Conservation (phyloP, 2,888 invertebrate species). For the Diogma glabrata region DNA sequence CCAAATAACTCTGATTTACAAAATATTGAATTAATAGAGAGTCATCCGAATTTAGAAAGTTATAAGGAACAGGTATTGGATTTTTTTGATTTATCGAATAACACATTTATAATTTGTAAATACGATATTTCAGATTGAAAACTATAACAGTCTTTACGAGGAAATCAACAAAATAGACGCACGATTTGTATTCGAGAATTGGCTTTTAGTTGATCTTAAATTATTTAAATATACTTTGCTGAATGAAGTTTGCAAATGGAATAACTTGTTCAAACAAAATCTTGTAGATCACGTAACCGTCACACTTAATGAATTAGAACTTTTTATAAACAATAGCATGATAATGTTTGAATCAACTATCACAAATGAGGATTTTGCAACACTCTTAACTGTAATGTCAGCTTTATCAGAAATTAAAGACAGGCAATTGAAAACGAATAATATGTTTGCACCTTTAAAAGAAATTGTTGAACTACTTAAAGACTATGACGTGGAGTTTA, state of each 20-base stretch:
- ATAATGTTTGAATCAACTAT: slow-evolving; percentile 59
- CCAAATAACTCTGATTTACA: slow-evolving; percentile 55
- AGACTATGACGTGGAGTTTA: slow-evolving; percentile 64
- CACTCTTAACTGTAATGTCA: slow-evolving; percentile 70
- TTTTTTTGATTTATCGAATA: neutral
- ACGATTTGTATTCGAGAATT: slow-evolving; percentile 58
- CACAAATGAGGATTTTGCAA: slow-evolving; percentile 75
- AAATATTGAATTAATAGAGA: neutral
- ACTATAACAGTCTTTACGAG: slow-evolving; percentile 63
- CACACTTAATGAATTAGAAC: slow-evolving; percentile 53
- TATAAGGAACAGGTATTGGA: slow-evolving; percentile 57
- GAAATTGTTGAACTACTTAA: slow-evolving; percentile 76
- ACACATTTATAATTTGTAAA: neutral
- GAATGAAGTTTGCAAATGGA: slow-evolving; percentile 78
- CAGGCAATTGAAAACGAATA: slow-evolving; percentile 65
- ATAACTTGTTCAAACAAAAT: slow-evolving; percentile 75
- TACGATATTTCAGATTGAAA: slow-evolving; percentile 51
- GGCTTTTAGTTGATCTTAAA: slow-evolving; percentile 67
- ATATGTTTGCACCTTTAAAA: slow-evolving; percentile 81
- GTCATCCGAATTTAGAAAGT: slow-evolving; percentile 36
- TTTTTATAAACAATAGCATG: slow-evolving; percentile 68
- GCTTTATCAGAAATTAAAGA: slow-evolving; percentile 70
- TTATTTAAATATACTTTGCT: slow-evolving; percentile 73
- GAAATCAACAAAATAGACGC: slow-evolving; percentile 58
- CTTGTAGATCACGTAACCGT: slow-evolving; percentile 67